These are phyloP conservation scores for Drosophila barbarae DNA, from an alignment of 2,888 invertebrate species.

Conservation along the genomic window DNA sequence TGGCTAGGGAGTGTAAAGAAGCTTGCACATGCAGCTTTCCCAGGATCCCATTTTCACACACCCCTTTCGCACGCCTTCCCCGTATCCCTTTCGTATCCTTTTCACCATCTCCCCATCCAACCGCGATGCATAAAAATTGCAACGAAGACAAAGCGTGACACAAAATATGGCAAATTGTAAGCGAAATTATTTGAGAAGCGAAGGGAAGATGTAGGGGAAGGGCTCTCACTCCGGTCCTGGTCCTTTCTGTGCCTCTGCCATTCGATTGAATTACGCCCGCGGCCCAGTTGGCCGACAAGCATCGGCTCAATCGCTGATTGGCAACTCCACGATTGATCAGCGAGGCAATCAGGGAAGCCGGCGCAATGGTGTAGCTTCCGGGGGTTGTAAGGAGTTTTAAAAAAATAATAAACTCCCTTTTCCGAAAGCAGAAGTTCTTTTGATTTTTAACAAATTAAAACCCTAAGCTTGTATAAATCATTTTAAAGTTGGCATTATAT, in stretches of 20 bases:
- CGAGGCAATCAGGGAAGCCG: constrained; percentile 56
- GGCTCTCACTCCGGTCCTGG: neutral
- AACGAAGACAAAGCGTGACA: constrained; percentile 61
- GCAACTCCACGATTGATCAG: constrained; percentile 48
- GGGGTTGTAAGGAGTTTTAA: neutral
- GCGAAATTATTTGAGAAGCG: constrained; percentile 44
- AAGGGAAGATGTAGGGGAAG: too few relatives aligned
- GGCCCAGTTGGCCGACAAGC: constrained; percentile 35
- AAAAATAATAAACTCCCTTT: neutral
- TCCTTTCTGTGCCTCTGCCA: neutral
- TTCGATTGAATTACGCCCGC: constrained; percentile 36
- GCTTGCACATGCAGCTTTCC: constrained; percentile 30
- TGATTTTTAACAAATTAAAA: neutral
- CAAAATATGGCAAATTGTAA: constrained; percentile 33
- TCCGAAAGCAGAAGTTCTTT: neutral
- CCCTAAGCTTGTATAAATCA: neutral
- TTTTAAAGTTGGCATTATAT: neutral
- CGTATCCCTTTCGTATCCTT: neutral
- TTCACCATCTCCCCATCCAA: neutral
- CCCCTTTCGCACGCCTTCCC: neutral
- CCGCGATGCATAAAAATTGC: constrained; percentile 44
- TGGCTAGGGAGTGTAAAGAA: constrained; percentile 2
- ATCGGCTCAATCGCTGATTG: constrained; percentile 36
- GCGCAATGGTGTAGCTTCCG: neutral
- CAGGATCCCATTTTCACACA: neutral